These are phyloP conservation scores for Neolamprologus tretocephalus DNA, from an alignment of 2,113 vertebrate species.

Conservation along the genomic window DNA sequence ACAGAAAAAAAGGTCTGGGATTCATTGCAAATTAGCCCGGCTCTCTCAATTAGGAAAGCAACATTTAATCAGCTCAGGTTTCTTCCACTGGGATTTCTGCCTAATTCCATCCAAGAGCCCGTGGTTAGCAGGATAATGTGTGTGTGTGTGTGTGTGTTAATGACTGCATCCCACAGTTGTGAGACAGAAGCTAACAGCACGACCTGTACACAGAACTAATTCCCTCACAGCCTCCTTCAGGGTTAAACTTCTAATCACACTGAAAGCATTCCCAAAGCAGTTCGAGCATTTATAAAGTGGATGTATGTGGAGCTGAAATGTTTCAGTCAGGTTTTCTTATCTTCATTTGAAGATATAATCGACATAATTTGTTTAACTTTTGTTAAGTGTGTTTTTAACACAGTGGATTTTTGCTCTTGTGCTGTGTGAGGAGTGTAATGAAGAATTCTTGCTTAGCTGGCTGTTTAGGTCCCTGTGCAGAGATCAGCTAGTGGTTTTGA, in stretches of 20 bases:
- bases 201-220: not conserved
- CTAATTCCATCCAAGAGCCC: conserved; percentile 19
- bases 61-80: conserved; percentile 45
- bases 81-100: conserved; percentile 24
- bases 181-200: not conserved
- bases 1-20: conserved; percentile 18
- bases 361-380: not conserved
- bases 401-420: not conserved
- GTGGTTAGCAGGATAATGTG: not conserved
- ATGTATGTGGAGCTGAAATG: not conserved
- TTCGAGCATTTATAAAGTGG: not conserved
- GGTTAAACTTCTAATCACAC: not conserved
- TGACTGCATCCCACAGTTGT: not conserved
- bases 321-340: not conserved
- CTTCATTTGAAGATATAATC: not conserved
- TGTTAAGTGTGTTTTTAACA: not conserved
- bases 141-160: not conserved
- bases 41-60: conserved; percentile 32
- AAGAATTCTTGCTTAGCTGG: not conserved
- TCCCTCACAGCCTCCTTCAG: not conserved
- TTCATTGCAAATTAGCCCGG: conserved; percentile 26
- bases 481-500: not conserved
- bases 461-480: not conserved
- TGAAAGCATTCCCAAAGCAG: not conserved
- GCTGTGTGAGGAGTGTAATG: not conserved